Evolutionary conservation across 2,113 vertebrate genomes (phyloP).

Genomic region (Hemichromis elongatus): DNA sequence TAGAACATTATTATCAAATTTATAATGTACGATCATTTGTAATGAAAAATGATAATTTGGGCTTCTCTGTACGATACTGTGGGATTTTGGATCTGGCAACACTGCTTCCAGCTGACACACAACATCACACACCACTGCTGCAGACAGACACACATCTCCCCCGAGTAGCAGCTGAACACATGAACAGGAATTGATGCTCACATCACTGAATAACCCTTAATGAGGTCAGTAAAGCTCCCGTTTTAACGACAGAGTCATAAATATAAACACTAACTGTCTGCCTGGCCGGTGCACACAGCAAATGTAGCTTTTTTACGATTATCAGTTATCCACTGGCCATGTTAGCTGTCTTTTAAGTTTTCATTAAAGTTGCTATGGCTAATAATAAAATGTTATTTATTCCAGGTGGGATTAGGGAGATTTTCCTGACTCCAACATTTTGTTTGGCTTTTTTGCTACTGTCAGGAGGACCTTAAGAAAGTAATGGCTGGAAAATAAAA

Average conservation of each 20-base stretch:
- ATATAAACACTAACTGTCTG: background rate
- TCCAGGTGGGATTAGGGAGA: background rate
- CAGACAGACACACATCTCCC: background rate
- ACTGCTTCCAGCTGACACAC: background rate
- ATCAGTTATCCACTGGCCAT: background rate
- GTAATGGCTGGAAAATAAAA: background rate
- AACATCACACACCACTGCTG: background rate
- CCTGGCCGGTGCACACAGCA: background rate
- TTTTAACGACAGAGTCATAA: background rate
- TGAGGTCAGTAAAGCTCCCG: background rate
- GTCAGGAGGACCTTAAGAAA: background rate
- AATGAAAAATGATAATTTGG: too few species aligned
- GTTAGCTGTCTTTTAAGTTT: background rate
- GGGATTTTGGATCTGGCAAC: too few species aligned
- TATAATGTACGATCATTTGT: too few species aligned
- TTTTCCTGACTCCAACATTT: background rate
- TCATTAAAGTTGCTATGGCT: background rate
- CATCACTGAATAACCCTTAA: background rate
- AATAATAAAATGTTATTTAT: background rate
- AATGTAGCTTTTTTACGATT: accelerated
- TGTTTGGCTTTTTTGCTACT: background rate
- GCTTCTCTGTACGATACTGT: too few species aligned
- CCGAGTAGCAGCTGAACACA: background rate
- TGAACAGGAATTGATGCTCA: background rate
- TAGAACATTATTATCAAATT: too few species aligned